Conservation (phyloP, 2,888 invertebrate species). For the Hypolimnas misippus region DNA sequence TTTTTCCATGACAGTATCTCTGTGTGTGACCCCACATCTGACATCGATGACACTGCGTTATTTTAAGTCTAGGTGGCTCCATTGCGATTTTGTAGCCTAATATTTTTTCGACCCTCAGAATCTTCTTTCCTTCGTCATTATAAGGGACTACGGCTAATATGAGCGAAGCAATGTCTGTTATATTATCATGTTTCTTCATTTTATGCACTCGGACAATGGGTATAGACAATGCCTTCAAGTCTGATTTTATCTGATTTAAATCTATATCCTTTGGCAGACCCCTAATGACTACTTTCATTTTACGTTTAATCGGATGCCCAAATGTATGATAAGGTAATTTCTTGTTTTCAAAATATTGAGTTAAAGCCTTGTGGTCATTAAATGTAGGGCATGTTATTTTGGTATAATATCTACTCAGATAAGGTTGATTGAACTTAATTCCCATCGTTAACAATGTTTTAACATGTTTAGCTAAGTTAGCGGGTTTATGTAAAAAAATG, state of each 20-base stretch:
- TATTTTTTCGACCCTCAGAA: constrained; percentile 53
- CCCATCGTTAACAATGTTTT: constrained; percentile 49
- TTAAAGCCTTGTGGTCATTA: constrained; percentile 55
- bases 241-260: constrained; percentile 51
- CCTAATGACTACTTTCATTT: constrained; percentile 62
- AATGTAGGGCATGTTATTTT: constrained; percentile 54
- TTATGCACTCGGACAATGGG: constrained; percentile 61
- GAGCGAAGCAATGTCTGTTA: constrained; percentile 47
- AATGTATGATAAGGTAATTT: constrained; percentile 64
- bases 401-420: constrained; percentile 46
- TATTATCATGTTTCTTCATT: constrained; percentile 54
- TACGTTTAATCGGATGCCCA: constrained; percentile 57
- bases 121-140: constrained; percentile 51
- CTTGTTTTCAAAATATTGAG: constrained; percentile 56
- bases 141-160: constrained; percentile 59
- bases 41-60: constrained; percentile 68
- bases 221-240: constrained; percentile 53
- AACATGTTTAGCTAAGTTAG: constrained; percentile 50
- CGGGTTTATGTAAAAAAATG: constrained; percentile 59
- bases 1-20: constrained; percentile 59
- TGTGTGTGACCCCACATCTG: constrained; percentile 73
- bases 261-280: constrained; percentile 56
- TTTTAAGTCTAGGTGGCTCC: constrained; percentile 58
- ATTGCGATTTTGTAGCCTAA: constrained; percentile 55
- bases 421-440: constrained; percentile 55